Evolutionary conservation across 2,113 vertebrate genomes (phyloP), one percentile per base, ranked within the genome.

Genomic region (Tragelaphus imberbis): DNA sequence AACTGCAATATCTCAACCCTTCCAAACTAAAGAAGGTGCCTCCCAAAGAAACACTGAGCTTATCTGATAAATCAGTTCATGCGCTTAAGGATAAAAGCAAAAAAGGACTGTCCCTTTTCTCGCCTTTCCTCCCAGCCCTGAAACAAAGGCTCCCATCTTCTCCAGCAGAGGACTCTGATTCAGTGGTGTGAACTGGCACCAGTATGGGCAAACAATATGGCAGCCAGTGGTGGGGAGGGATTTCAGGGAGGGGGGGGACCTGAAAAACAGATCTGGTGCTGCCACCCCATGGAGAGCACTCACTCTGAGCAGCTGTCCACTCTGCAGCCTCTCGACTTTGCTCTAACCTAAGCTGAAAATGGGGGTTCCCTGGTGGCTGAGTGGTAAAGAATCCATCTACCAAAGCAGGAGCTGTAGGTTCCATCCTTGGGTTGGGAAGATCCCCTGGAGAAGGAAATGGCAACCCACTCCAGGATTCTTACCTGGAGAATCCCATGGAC

Each of bases 1-100:
- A 53, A n/a, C 12, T 40, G 27, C 23, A 87, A 17, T 88, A 71
- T 95, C 61, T 90, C 59, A 92, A 27, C 10, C 36, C 19, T 93
- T 94, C 17, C 11, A 93, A 77, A 25, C 3, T 36, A 90, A 86
- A 85, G 23, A 81, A 6, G 53, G 53, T 23, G 16, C n/a, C 84
- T 92, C 90, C 65, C 84, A 79, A 81, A 77, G 16, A 23, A 75
- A 77, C 81, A 47, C 63, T 55, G 47, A 86, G 33, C 40, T 86
- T 88, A 71, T 85, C 85, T 87, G 87, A 49, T 79, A 82, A 71
- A 51, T 47, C 59, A 93, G 44, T 63, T 21, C 63, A 58, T 2
- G 10, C 40, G n/a, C 33, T 80, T 93, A 63, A 91, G 55, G 68
- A 33, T 63, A 84, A 95, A 93, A 94, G 53, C 40, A 47, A 80